Evolutionary conservation across 2,797 vertebrate species (phyloP).

Genomic region (Hippoglossus hippoglossus): DNA sequence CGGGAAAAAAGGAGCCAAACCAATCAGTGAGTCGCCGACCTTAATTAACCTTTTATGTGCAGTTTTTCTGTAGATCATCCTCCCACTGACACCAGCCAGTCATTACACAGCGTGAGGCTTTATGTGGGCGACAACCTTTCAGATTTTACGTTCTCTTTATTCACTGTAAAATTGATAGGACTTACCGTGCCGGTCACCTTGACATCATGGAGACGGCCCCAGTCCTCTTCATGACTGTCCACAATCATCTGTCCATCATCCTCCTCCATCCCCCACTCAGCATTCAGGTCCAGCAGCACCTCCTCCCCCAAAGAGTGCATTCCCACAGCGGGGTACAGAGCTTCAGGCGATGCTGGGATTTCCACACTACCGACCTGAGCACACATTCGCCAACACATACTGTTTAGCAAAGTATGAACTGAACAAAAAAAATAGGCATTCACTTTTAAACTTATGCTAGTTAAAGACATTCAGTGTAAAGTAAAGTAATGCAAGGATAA

Average conservation of each 20-base stretch:
- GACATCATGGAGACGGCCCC: conserved; percentile 93
- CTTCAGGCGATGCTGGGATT: conserved; percentile 87
- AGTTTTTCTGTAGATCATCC: neutral
- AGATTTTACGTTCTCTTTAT: neutral
- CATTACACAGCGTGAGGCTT: conserved; percentile 8
- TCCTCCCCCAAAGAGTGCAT: conserved; percentile 97
- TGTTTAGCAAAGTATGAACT: neutral
- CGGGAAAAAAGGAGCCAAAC: neutral
- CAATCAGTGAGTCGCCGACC: neutral
- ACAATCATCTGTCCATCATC: conserved; percentile 96
- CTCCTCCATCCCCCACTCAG: conserved; percentile 89
- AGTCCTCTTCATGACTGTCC: conserved; percentile 96
- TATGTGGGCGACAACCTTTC: neutral
- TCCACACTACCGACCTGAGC: conserved; percentile 90
- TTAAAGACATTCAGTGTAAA: neutral
- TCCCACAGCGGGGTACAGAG: conserved; percentile 92
- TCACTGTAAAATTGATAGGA: neutral
- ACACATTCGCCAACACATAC: conserved; percentile 25
- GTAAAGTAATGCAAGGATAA: neutral
- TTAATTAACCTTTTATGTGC: conserved; percentile 5
- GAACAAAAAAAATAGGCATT: neutral
- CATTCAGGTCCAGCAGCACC: conserved; percentile 92
- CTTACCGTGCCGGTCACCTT: conserved; percentile 88
- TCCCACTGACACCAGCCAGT: conserved; percentile 1
- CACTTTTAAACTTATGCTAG: neutral